Evolutionary conservation across 2,888 invertebrate genomes (phyloP).

Genomic region (Andrena bicolor): DNA sequence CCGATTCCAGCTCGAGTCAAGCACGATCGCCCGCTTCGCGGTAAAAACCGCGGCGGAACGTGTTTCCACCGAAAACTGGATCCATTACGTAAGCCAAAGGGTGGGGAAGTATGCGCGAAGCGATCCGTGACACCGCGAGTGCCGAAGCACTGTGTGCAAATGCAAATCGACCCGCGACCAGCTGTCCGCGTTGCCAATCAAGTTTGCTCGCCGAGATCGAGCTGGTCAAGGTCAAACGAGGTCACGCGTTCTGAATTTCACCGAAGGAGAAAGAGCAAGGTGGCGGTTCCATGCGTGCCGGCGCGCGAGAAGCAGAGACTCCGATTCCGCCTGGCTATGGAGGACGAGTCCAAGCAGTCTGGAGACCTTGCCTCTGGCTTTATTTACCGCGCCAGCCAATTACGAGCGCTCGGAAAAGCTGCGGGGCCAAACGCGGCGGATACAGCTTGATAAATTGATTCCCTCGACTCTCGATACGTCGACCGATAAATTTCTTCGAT

Average conservation of each 20-base stretch:
- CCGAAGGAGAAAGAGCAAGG: slow-evolving; percentile 13
- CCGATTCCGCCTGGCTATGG: not conserved
- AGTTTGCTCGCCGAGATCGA: not conserved
- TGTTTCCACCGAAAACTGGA: slow-evolving; percentile 5
- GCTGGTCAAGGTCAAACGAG: slow-evolving; percentile 67
- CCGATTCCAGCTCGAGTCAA: not conserved
- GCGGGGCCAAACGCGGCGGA: not conserved
- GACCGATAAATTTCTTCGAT: slow-evolving; percentile 1
- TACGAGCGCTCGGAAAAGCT: not conserved
- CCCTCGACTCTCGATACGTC: not conserved
- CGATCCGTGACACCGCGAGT: not conserved
- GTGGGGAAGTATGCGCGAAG: not conserved
- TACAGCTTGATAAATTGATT: slow-evolving; percentile 19
- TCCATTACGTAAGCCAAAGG: not conserved
- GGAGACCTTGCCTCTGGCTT: slow-evolving; percentile 12
- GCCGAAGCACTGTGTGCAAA: slow-evolving; percentile 10
- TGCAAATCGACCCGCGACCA: slow-evolving; percentile 28
- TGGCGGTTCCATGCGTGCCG: not conserved
- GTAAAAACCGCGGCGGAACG: not conserved
- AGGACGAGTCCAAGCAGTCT: not conserved
- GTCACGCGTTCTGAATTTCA: slow-evolving; percentile 62
- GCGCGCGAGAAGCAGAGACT: not conserved
- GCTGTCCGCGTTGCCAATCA: slow-evolving; percentile 33
- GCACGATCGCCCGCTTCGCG: not conserved
- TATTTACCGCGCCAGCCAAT: not conserved